A percentile compares a stretch with the other conserved stretches of the same genome.
Conservation (phyloP, 2,888 invertebrate genomes). For the Dynastes tityus region DNA sequence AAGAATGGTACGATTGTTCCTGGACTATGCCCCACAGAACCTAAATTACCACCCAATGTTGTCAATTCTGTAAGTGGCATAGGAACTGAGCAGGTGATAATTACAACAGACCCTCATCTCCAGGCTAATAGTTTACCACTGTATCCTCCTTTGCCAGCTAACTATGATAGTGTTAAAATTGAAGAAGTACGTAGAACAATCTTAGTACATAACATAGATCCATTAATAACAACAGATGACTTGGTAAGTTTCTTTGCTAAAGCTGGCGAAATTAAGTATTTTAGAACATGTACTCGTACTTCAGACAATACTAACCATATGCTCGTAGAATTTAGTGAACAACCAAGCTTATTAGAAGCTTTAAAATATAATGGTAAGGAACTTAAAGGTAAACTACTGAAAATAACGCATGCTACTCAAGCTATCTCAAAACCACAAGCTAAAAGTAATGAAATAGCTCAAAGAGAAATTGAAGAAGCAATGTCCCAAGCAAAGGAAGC, state of each 20-base stretch:
- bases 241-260: slow-evolving; percentile 90
- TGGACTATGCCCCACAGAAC: slow-evolving; percentile 86
- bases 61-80: slow-evolving; percentile 79
- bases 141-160: slow-evolving; percentile 93
- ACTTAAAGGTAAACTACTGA: slow-evolving; percentile 79
- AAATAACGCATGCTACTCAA: slow-evolving; percentile 92
- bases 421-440: slow-evolving; percentile 94
- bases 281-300: slow-evolving; percentile 91
- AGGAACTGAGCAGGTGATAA: slow-evolving; percentile 84
- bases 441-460: slow-evolving; percentile 95
- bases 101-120: slow-evolving; percentile 92
- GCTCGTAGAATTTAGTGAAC: slow-evolving; percentile 95
- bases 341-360: slow-evolving; percentile 89
- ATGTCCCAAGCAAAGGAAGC: slow-evolving; percentile 98
- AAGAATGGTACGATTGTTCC: slow-evolving; percentile 92
- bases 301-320: slow-evolving; percentile 85
- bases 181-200: slow-evolving; percentile 97
- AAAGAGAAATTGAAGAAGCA: slow-evolving; percentile 96
- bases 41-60: slow-evolving; percentile 92
- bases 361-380: slow-evolving; percentile 87
- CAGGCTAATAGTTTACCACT: slow-evolving; percentile 86
- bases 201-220: slow-evolving; percentile 85
- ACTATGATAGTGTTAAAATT: slow-evolving; percentile 89
- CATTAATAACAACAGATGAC: slow-evolving; percentile 82
- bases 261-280: slow-evolving; percentile 95